Conservation (phyloP, 2,888 invertebrate species). For the Tachina lurida region DNA sequence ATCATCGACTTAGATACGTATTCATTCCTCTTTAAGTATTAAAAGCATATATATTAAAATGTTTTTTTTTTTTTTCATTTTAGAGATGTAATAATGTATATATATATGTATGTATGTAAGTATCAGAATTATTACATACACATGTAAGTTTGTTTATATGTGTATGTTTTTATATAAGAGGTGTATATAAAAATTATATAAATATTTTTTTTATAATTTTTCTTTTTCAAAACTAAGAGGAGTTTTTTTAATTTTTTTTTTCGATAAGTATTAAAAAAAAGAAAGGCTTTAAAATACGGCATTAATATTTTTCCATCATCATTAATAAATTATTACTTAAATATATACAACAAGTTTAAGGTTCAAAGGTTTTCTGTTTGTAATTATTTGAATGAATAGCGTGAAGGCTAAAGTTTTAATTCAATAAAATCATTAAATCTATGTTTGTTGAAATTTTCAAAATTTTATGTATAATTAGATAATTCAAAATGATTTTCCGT, state of each 20-base stretch:
- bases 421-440: slow-evolving; percentile 50
- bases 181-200: slow-evolving; percentile 65
- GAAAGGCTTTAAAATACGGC: slow-evolving; percentile 62
- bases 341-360: slow-evolving; percentile 57
- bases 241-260: slow-evolving; percentile 8
- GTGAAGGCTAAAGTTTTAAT: slow-evolving; percentile 52
- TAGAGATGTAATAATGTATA: slow-evolving; percentile 25
- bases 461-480: slow-evolving; percentile 35
- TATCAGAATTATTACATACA: slow-evolving; percentile 41
- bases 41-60: slow-evolving; percentile 66
- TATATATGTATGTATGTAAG: slow-evolving; percentile 38
- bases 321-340: slow-evolving; percentile 43
- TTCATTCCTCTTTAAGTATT: slow-evolving; percentile 30
- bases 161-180: slow-evolving; percentile 43
- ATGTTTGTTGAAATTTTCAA: slow-evolving; percentile 6
- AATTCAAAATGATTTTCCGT: slow-evolving; percentile 49
- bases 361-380: slow-evolving; percentile 9
- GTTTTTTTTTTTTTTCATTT: background rate
- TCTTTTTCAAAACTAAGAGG: slow-evolving; percentile 33
- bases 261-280: slow-evolving; percentile 42
- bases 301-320: slow-evolving; percentile 38
- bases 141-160: slow-evolving; percentile 16
- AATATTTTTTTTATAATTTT: slow-evolving; percentile 41
- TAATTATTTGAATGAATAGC: slow-evolving; percentile 32
- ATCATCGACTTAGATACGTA: slow-evolving; percentile 26